phyloP scores from a whole-genome alignment of 2,113 vertebrate species.

The Danionella cerebrum region DNA sequence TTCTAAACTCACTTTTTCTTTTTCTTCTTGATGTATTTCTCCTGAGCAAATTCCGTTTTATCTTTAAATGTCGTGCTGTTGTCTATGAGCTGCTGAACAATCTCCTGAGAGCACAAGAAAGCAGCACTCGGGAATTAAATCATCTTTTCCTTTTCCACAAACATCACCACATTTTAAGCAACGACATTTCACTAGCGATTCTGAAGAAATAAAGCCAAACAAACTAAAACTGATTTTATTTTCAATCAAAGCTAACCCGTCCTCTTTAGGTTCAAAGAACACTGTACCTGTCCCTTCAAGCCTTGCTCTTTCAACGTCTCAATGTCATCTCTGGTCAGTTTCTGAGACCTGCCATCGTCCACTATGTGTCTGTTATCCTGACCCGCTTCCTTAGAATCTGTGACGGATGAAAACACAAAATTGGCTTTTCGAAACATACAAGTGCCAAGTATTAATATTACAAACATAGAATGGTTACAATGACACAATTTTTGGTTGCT shows the following conservation, averaged over 20 bases:
- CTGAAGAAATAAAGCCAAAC: too few relatives aligned
- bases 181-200: too few relatives aligned
- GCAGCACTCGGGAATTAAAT: neutral
- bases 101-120: constrained; percentile 85
- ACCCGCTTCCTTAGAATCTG: constrained; percentile 86
- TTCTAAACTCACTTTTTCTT: constrained; percentile 86
- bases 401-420: constrained; percentile 8
- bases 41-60: constrained; percentile 95
- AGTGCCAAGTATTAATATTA: too few relatives aligned
- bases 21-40: constrained; percentile 99
- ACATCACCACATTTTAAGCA: too few relatives aligned
- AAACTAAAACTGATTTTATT: too few relatives aligned
- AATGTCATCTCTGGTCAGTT: constrained; percentile 94
- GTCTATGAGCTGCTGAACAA: constrained; percentile 91
- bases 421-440: too few relatives aligned
- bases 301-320: constrained; percentile 94
- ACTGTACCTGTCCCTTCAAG: constrained; percentile 93
- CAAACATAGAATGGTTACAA: too few relatives aligned
- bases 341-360: constrained; percentile 95
- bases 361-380: constrained; percentile 94
- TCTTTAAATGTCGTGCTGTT: constrained; percentile 93
- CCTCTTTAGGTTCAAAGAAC: too few relatives aligned
- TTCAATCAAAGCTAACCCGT: too few relatives aligned
- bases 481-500: too few relatives aligned
- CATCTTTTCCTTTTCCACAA: too few relatives aligned